Evolutionary conservation across 2,888 invertebrate genomes (phyloP), one percentile per base, ranked within the genome.

Genomic region (Hyalella azteca): DNA sequence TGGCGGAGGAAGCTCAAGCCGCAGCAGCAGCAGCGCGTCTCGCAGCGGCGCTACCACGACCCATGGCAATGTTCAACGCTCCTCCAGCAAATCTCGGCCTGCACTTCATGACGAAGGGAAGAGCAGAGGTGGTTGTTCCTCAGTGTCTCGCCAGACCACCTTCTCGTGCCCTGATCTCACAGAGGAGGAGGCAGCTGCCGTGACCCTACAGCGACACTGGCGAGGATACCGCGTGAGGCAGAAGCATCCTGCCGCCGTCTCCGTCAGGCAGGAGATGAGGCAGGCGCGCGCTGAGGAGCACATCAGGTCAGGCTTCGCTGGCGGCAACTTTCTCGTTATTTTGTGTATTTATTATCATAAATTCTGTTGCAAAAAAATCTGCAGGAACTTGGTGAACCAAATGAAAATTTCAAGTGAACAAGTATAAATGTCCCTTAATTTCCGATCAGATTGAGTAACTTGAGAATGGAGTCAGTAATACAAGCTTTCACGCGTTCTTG

Each of bases 201-300:
- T 93, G 45, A 92, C 92, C 39, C 95, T 95, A 86, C 95, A 95
- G 88, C 93, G 93, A 88, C 91, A 93, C 89, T 95, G 95, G 95
- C 89, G 95, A 36, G 95, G 95, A 0, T 95, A 94, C 88, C 91
- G 92, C 73, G 92, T 93, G 49, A 90, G 95, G 86, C 93, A 94
- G 86, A 89, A 92, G 15, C 91, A 93, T 86, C 91, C 91, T 86
- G 91, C 91, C 85, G 91, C 93, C 0, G 89, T 91, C 85, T 90
- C 91, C 81, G 87, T 90, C 82, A 89, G 90, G 82, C 91, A 93
- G 85, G 92, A 92, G 40, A 90, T 95, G 73, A 92, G 94, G 86
- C 92, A 92, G 83, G 92, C 92, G 82, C 90, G 95, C 85, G 93
- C 94, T 2, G 92, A 94, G 82, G 93, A 94, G 86, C 94, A 95